phyloP scores from a whole-genome alignment of 2,888 invertebrate genomes.

The Cheiracanthium punctorium region DNA sequence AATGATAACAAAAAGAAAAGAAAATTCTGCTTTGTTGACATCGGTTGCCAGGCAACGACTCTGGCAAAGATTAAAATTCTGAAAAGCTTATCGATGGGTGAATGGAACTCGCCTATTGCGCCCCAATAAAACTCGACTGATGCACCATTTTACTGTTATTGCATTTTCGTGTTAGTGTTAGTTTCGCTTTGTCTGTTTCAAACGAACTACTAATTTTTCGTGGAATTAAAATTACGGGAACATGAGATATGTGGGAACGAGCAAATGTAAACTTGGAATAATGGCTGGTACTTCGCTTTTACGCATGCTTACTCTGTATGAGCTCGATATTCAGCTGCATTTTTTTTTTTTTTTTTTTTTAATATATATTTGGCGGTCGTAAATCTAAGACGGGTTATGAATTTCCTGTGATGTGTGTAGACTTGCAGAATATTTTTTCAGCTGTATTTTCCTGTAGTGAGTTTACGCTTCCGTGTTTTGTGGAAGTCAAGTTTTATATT shows the following conservation, averaged over 20 bases:
- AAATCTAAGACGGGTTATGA: not conserved
- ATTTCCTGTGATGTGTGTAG: not conserved
- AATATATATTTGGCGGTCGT: too few species aligned
- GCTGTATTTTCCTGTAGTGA: too few species aligned
- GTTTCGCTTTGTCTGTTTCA: not conserved
- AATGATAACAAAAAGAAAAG: too few species aligned
- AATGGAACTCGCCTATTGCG: not conserved
- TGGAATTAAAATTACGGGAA: not conserved
- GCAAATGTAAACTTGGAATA: not conserved
- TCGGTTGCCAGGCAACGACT: constrained; percentile 10
- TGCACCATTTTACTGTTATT: not conserved
- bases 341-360: not conserved
- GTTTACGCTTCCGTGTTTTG: too few species aligned
- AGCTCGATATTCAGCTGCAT: not conserved
- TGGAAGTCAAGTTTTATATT: too few species aligned
- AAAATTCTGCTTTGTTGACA: constrained; percentile 24
- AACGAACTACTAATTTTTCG: not conserved
- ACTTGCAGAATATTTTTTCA: not conserved
- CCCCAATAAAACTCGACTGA: not conserved
- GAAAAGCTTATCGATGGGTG: constrained; percentile 16
- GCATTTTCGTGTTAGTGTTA: not conserved
- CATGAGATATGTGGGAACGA: not conserved
- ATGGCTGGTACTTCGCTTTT: not conserved
- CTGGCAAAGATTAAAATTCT: constrained; percentile 26
- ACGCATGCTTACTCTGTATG: not conserved